phyloP scores from a whole-genome alignment of 1,140 invertebrate species.

The Pygmarrhopalites habei region DNA sequence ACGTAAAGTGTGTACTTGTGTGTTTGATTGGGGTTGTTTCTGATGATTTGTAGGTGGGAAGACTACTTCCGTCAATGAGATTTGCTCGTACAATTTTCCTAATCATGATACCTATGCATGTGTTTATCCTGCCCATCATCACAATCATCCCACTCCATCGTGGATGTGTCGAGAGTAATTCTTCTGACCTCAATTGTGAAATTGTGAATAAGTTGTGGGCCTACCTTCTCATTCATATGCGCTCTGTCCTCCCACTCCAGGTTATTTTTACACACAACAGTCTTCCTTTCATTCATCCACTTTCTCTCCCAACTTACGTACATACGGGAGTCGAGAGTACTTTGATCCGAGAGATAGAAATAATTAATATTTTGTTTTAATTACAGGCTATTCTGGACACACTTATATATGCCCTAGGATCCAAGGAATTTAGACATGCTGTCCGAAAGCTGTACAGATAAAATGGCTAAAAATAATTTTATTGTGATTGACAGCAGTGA shows the following conservation, averaged over 20 bases:
- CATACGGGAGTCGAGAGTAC: too few relatives aligned
- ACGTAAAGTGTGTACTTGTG: too few relatives aligned
- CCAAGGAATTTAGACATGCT: constrained; percentile 37
- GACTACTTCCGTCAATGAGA: constrained; percentile 37
- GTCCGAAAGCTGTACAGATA: too few relatives aligned
- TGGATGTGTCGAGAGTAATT: constrained; percentile 23
- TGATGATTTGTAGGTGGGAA: constrained; percentile 35
- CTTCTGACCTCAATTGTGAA: constrained; percentile 28
- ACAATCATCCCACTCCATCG: constrained; percentile 39
- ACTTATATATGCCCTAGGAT: constrained; percentile 37
- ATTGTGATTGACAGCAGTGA: too few relatives aligned
- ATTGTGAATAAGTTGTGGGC: constrained; percentile 32
- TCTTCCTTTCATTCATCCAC: too few relatives aligned
- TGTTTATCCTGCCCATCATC: constrained; percentile 39
- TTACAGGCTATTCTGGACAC: constrained; percentile 39
- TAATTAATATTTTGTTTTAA: too few relatives aligned
- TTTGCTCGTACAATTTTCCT: constrained; percentile 39
- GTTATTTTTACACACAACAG: too few relatives aligned
- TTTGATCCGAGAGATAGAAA: too few relatives aligned
- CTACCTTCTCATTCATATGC: constrained; percentile 37
- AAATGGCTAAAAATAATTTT: too few relatives aligned
- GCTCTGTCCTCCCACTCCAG: constrained; percentile 38
- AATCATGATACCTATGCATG: constrained; percentile 41
- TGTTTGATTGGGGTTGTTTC: constrained; percentile 5
- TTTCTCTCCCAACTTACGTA: too few relatives aligned